These are phyloP conservation scores for Chymomyza amoena DNA, from an alignment of 2,888 invertebrate species.

Conservation along the genomic window DNA sequence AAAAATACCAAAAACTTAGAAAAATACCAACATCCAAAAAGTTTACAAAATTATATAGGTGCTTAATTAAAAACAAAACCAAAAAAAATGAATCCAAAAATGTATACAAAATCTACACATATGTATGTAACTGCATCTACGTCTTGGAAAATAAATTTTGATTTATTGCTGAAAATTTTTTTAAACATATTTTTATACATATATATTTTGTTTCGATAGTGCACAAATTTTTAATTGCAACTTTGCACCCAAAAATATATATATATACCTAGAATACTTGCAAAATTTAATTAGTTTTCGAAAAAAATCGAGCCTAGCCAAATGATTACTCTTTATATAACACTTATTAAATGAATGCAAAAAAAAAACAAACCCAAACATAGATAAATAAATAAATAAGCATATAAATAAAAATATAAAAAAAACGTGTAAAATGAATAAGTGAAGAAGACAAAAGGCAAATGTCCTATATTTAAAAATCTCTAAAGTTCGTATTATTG, in stretches of 20 bases:
- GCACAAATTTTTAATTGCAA: slow-evolving; percentile 19
- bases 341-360: background rate
- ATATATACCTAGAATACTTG: background rate
- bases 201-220: slow-evolving; percentile 13
- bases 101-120: background rate
- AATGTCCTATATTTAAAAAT: slow-evolving; percentile 76
- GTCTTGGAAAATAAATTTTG: background rate
- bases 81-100: background rate
- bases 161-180: slow-evolving; percentile 11
- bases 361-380: slow-evolving; percentile 5
- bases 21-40: background rate
- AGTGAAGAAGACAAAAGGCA: slow-evolving; percentile 36
- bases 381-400: background rate
- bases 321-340: background rate
- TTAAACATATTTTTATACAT: background rate
- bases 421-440: background rate
- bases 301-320: slow-evolving; percentile 1
- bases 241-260: slow-evolving; percentile 21
- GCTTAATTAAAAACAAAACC: background rate
- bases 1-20: too few species aligned
- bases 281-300: slow-evolving; percentile 1
- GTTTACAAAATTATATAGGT: background rate
- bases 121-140: slow-evolving; percentile 4
- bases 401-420: background rate
- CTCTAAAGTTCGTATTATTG: slow-evolving; percentile 4